phyloP scores from a whole-genome alignment of 2,113 vertebrate species.

The Argyrosomus japonicus region DNA sequence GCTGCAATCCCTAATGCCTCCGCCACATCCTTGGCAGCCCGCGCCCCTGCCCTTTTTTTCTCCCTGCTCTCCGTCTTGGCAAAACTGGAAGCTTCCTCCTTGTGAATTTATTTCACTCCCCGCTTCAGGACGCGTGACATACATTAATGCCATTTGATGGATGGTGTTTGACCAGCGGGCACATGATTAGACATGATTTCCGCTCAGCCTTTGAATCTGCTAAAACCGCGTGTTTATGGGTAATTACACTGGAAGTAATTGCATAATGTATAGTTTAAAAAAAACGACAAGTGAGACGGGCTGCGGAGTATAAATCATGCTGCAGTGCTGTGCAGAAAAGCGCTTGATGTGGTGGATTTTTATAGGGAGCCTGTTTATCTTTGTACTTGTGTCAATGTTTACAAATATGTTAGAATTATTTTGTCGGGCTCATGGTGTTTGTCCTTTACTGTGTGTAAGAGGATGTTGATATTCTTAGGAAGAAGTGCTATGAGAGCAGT shows the following conservation, averaged over 20 bases:
- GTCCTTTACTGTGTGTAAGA: conserved; percentile 74
- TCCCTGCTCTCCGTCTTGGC: conserved; percentile 55
- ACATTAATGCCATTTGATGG: conserved; percentile 34
- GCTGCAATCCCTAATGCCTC: conserved; percentile 74
- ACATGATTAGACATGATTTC: conserved; percentile 21
- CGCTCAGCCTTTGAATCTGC: conserved; percentile 33
- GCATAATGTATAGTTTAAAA: conserved; percentile 22
- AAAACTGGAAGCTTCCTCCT: conserved; percentile 36
- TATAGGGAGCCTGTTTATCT: conserved; percentile 73
- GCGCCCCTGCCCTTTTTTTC: conserved; percentile 54
- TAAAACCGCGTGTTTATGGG: conserved; percentile 41
- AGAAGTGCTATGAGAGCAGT: conserved; percentile 75
- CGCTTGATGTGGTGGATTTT: conserved; percentile 69
- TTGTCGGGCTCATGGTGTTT: conserved; percentile 67
- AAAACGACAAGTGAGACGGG: conserved; percentile 25
- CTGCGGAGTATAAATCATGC: conserved; percentile 48
- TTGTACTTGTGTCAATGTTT: conserved; percentile 78
- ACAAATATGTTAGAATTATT: conserved; percentile 80
- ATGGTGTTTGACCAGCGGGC: conserved; percentile 26
- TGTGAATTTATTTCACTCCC: conserved; percentile 40
- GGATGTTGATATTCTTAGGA: conserved; percentile 71
- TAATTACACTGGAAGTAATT: conserved; percentile 51
- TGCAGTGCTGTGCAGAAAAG: conserved; percentile 21
- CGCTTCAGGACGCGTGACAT: conserved; percentile 29
- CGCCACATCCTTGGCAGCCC: conserved; percentile 75